A percentile compares a stretch with the other conserved stretches of the same genome.
These are phyloP conservation scores for Pitangus sulphuratus DNA, from an alignment of 2,797 vertebrate species.

Conservation along the genomic window DNA sequence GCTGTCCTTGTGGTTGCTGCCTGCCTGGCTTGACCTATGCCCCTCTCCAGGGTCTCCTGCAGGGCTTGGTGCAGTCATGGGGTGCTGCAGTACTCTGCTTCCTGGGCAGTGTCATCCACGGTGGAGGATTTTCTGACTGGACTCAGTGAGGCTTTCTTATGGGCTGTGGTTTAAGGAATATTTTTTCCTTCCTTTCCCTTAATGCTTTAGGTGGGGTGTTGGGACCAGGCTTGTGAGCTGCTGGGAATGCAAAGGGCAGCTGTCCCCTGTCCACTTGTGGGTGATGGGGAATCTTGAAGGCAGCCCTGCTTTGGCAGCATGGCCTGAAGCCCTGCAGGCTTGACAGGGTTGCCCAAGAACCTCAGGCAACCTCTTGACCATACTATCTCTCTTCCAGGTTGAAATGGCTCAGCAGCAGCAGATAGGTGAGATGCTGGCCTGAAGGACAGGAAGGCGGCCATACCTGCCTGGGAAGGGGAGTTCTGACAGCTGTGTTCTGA, in stretches of 20 bases:
- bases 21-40: neutral
- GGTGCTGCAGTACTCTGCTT: neutral
- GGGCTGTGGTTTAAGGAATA: no score
- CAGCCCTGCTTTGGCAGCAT: neutral
- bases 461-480: neutral
- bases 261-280: neutral
- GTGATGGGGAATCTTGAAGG: neutral
- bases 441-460: fast-evolving
- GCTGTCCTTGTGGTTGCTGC: fast-evolving
- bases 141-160: no score
- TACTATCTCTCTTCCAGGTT: neutral
- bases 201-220: no score
- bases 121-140: no score
- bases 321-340: neutral
- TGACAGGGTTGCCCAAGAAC: no score
- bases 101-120: fast-evolving
- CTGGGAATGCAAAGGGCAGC: neutral
- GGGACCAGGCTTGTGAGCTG: neutral
- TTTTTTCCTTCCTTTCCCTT: no score
- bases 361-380: neutral
- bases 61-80: neutral
- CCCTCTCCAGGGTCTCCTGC: fast-evolving
- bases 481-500: neutral
- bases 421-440: neutral
- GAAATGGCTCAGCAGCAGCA: neutral